Evolutionary conservation across 2,797 vertebrate genomes (phyloP).

Genomic region (Eospalax fontanierii): DNA sequence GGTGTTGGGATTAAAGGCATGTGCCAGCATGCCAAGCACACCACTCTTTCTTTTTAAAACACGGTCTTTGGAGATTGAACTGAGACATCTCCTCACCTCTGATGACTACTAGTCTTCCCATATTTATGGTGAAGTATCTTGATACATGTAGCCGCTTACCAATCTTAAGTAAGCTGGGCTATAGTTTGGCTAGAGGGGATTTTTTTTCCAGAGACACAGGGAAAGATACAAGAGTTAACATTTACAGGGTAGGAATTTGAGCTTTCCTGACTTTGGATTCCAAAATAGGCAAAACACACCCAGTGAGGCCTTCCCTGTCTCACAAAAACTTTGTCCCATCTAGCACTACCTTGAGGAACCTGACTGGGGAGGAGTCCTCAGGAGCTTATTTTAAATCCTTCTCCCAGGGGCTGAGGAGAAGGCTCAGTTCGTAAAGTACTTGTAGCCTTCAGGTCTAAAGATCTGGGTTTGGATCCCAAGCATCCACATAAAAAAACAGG

Average conservation of each 20-base stretch:
- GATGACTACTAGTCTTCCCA: not conserved
- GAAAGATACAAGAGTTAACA: not conserved
- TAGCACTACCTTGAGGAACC: not conserved
- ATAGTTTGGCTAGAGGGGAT: not conserved
- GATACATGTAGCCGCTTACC: not conserved
- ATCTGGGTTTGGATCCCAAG: not conserved
- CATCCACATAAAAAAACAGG: too few species aligned
- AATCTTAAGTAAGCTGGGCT: constrained; percentile 16
- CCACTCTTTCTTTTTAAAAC: not conserved
- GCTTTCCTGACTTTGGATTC: not conserved
- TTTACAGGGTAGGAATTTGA: not conserved
- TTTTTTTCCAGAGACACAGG: not conserved
- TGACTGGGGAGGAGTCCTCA: not conserved
- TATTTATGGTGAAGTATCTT: constrained; percentile 35
- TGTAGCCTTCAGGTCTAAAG: too few species aligned
- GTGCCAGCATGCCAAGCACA: too few species aligned
- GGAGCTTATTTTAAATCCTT: constrained; percentile 16
- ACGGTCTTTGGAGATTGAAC: not conserved
- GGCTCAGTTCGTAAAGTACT: not conserved
- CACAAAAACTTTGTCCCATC: constrained; percentile 35
- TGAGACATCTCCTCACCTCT: too few species aligned
- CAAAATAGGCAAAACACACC: constrained; percentile 6
- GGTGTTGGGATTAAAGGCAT: too few species aligned
- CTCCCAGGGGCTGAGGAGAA: not conserved
- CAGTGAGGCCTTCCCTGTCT: constrained; percentile 31